Evolutionary conservation across 2,888 invertebrate species (phyloP).

Genomic region (Iphiclides podalirius): DNA sequence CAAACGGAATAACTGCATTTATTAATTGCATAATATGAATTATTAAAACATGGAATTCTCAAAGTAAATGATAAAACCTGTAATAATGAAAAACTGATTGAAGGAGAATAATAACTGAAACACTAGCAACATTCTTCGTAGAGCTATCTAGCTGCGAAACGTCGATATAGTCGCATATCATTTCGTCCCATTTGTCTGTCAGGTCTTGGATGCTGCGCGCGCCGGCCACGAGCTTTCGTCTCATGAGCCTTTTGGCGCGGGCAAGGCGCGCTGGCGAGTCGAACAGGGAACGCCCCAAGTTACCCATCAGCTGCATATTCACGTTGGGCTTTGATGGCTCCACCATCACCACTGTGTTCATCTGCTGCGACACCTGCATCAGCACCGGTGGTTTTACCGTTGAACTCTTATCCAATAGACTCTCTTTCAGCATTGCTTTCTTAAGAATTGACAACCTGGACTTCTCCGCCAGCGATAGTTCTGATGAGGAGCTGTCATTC

Average conservation of each 20-base stretch:
- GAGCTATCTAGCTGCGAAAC: conserved; percentile 39
- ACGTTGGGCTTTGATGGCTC: conserved; percentile 40
- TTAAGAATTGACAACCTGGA: conserved; percentile 63
- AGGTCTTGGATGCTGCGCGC: conserved; percentile 58
- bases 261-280: conserved; percentile 47
- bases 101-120: too few species aligned
- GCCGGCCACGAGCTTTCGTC: conserved; percentile 52
- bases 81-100: too few species aligned
- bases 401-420: conserved; percentile 27
- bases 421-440: conserved; percentile 56
- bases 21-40: too few species aligned
- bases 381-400: conserved; percentile 60
- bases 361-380: conserved; percentile 49
- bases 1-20: too few species aligned
- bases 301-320: conserved; percentile 13
- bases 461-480: conserved; percentile 56
- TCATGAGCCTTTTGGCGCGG: conserved; percentile 58
- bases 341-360: conserved; percentile 59
- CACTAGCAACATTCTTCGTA: not conserved
- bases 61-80: too few species aligned
- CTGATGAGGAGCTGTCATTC: too few species aligned
- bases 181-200: conserved; percentile 63
- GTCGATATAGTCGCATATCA: conserved; percentile 67
- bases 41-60: too few species aligned
- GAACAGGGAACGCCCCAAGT: conserved; percentile 22